A percentile compares a stretch with the other conserved stretches of the same genome.
Evolutionary conservation across 1,140 invertebrate genomes (phyloP).

Genomic region (Mizuhopecten yessoensis): DNA sequence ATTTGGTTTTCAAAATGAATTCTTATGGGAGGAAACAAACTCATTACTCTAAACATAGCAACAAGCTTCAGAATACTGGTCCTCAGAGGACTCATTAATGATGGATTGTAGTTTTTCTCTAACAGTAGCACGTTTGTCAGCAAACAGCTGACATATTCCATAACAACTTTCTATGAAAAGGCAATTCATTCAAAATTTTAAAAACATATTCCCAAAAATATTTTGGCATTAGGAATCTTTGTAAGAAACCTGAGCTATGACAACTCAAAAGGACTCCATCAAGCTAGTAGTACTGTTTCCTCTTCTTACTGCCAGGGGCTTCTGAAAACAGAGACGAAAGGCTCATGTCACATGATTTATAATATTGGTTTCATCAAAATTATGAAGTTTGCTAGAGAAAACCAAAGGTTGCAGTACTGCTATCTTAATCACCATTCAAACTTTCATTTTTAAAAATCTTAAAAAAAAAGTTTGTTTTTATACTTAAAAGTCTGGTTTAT

Average conservation of each 20-base stretch:
- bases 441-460: too few species aligned
- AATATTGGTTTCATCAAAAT: neutral
- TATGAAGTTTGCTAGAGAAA: too few species aligned
- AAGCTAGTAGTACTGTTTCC: neutral
- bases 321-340: neutral
- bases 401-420: too few species aligned
- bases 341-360: neutral
- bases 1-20: too few species aligned
- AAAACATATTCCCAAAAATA: constrained; percentile 3
- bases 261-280: neutral
- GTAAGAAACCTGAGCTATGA: neutral
- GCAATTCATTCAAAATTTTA: neutral
- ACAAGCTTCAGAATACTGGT: too few species aligned
- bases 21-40: too few species aligned
- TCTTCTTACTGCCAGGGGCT: constrained; percentile 23
- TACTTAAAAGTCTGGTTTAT: too few species aligned
- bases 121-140: too few species aligned
- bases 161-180: too few species aligned
- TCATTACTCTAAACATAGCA: too few species aligned
- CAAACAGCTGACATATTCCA: neutral
- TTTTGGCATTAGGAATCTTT: neutral
- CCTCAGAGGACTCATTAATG: neutral
- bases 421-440: too few species aligned
- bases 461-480: too few species aligned
- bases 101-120: neutral